Conservation (phyloP, 2,797 vertebrate genomes). For the Scyliorhinus canicula region DNA sequence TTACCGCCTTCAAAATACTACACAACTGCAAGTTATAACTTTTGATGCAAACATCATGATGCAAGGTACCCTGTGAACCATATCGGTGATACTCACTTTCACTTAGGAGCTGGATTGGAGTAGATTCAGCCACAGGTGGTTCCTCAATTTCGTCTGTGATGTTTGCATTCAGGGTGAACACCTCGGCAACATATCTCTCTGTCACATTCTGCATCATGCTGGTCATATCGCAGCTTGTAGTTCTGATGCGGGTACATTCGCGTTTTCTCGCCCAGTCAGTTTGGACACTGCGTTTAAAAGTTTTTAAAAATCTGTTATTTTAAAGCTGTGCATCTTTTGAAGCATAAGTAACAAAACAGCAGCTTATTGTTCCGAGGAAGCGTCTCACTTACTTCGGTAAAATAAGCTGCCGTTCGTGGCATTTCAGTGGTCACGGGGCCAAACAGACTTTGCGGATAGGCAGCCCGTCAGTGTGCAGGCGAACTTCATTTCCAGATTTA, state of each 20-base stretch:
- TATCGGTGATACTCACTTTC: conserved; percentile 69
- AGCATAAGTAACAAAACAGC: background rate
- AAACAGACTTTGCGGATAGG: background rate
- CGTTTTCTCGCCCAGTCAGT: conserved; percentile 50
- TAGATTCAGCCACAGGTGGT: conserved; percentile 53
- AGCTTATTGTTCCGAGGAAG: background rate
- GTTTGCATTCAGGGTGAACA: conserved; percentile 53
- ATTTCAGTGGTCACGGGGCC: background rate
- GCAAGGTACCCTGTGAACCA: too few species aligned
- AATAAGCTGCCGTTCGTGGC: background rate
- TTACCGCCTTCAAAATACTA: background rate
- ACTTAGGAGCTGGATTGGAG: conserved; percentile 68
- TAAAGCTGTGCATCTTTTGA: background rate
- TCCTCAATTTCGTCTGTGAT: conserved; percentile 49
- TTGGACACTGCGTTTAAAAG: conserved; percentile 52
- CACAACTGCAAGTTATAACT: background rate
- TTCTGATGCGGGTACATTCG: conserved; percentile 56
- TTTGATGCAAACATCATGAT: background rate
- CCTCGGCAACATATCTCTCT: conserved; percentile 61
- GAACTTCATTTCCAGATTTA: background rate
- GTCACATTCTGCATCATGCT: conserved; percentile 51
- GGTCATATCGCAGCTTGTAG: conserved; percentile 75
- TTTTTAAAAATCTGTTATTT: background rate
- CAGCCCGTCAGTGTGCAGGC: background rate
- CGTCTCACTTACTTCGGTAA: background rate